A percentile compares a stretch with the other conserved stretches of the same genome.
Conservation (phyloP, 2,113 vertebrate species). For the Sardina pilchardus region DNA sequence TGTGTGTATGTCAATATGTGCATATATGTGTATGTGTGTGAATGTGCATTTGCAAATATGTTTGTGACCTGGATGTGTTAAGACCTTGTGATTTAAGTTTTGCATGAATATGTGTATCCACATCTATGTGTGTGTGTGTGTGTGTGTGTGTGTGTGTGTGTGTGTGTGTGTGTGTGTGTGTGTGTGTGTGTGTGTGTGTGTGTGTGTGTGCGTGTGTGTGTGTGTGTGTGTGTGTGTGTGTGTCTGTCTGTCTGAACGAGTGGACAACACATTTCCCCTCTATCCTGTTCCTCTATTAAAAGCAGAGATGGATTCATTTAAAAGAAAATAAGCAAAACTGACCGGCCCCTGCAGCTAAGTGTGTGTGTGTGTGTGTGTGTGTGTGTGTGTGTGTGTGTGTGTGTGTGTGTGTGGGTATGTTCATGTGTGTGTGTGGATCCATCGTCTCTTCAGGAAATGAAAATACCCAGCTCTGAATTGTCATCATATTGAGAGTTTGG, state of each 20-base stretch:
- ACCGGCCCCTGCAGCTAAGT: constrained; percentile 52
- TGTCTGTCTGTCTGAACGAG: constrained; percentile 12
- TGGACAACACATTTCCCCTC: constrained; percentile 31
- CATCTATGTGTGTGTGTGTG: background rate
- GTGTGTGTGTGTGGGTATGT: constrained; percentile 36
- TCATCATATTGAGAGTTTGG: constrained; percentile 71
- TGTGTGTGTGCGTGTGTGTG: background rate
- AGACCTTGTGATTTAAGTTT: no score
- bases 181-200: background rate
- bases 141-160: background rate
- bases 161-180: constrained; percentile 23
- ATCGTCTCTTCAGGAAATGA: constrained; percentile 71
- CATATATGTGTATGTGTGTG: no score
- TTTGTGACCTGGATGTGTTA: no score
- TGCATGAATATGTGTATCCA: no score
- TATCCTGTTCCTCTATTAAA: constrained; percentile 32
- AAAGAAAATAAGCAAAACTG: constrained; percentile 51
- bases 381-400: constrained; percentile 38
- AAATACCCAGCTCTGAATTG: constrained; percentile 69
- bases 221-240: background rate
- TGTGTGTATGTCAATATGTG: no score
- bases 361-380: constrained; percentile 42
- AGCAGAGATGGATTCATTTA: constrained; percentile 53
- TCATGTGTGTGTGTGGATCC: constrained; percentile 36
- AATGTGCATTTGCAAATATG: no score